Base-by-base conservation (phyloP, 2,888 invertebrate species). In the Monoplex corrugatus region DNA sequence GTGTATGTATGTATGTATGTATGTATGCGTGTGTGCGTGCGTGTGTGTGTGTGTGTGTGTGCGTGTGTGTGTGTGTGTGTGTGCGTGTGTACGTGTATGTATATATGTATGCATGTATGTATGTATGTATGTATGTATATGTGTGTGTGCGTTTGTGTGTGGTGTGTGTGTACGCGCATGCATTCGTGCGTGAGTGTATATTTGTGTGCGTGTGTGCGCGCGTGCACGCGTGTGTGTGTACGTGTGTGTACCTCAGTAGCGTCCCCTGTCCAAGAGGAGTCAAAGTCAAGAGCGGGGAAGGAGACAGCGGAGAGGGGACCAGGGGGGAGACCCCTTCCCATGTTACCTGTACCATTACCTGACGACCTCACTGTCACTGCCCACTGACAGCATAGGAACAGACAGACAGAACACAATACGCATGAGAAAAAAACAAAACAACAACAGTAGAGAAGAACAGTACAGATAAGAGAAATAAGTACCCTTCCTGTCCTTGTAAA, bases 261-360 rank as follows among this genome's bases (percentile, higher is more conserved):
- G 50, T 90, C 89, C 43, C 87, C 89, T 32, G 89, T 87, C 91
- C 90, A 90, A 32, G 89, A 87, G 19, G 86, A 87, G 75, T 87
- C 86, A 38, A 91, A 75, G 89, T 90, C 90, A 83, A 91, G 89
- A n/a, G 91, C 90, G 23, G 91, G 89, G 82, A 91, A 91, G 57
- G 89, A 90, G 50, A 89, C 90, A n/a, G 89, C 43, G 1, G 90
- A 44, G 28, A 86, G 63, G 72, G 86, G 32, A 16, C 75, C 75
- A n/a, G 63, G 8, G 63, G 63, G 63, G 63, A n/a, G 63, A 16
- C 63, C 23, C 63, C 23, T n/a, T n/a, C 28, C 28, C 35, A 19
- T 23, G 40, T 28, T 80, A 80, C 78, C 78, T 28, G 78, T 5
- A 28, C 40, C 23, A 40, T 43, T 80, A 40, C 43, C 78, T 43